phyloP scores from a whole-genome alignment of 2,113 vertebrate genomes.

The Cinclus mexicanus region DNA sequence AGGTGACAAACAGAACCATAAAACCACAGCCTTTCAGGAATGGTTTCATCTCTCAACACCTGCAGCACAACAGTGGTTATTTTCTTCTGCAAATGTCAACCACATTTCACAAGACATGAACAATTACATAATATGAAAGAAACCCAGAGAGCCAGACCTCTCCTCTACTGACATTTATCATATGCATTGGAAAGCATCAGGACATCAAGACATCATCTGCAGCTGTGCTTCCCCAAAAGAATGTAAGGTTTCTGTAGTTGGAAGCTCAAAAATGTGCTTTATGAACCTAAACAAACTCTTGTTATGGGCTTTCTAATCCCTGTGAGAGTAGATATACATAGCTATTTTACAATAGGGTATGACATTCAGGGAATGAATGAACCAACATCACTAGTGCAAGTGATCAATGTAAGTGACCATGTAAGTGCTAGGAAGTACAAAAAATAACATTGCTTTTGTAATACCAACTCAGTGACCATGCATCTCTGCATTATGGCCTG shows the following conservation, averaged over 20 bases:
- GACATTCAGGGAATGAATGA: background rate
- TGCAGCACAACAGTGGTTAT: background rate
- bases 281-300: background rate
- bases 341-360: background rate
- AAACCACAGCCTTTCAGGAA: background rate
- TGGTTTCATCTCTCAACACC: background rate
- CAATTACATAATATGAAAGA: background rate
- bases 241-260: background rate
- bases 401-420: background rate
- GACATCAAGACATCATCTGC: background rate
- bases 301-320: background rate
- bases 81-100: background rate
- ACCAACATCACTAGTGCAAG: background rate
- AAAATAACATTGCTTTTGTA: background rate
- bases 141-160: background rate
- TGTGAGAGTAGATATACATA: background rate
- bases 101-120: background rate
- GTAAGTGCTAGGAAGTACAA: background rate
- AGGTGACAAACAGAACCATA: background rate
- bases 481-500: background rate
- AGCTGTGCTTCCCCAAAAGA: background rate
- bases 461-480: background rate
- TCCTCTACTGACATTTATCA: background rate
- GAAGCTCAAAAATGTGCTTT: background rate
- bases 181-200: background rate